Percentiles rank a stretch among this genome's conserved stretches.
Conservation (phyloP, 1,140 invertebrate genomes). For the Asbolus verrucosus region DNA sequence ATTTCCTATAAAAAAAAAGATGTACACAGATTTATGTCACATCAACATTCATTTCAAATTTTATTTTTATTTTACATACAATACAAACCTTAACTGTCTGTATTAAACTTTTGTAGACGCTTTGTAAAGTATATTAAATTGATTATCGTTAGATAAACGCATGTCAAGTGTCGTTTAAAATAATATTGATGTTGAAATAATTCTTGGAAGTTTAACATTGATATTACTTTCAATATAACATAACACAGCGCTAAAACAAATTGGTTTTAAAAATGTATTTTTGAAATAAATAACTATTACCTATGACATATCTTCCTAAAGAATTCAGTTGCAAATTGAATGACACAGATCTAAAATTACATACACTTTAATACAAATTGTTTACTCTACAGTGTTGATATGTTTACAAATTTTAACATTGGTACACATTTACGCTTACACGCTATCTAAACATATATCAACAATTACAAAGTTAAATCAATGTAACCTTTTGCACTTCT, state of each 20-base stretch:
- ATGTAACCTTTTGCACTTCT: neutral
- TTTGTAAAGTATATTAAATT: conserved; percentile 27
- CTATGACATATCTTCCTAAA: neutral
- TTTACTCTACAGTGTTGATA: conserved; percentile 16
- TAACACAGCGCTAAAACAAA: conserved; percentile 15
- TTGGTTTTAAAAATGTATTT: no score
- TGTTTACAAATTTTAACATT: conserved; percentile 34
- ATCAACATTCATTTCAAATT: no score
- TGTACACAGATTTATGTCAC: no score
- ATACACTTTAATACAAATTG: neutral
- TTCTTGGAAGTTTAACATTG: conserved; percentile 2
- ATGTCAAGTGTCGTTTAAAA: conserved; percentile 21
- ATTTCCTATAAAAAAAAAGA: no score
- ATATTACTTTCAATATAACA: conserved; percentile 27
- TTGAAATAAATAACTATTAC: conserved; percentile 35
- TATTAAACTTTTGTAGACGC: conserved; percentile 27
- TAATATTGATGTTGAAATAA: conserved; percentile 21
- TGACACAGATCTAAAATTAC: neutral
- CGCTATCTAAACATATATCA: conserved; percentile 6
- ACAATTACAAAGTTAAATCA: conserved; percentile 11
- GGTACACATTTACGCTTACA: conserved; percentile 15
- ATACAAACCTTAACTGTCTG: conserved; percentile 16
- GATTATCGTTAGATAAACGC: conserved; percentile 15
- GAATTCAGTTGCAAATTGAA: neutral
- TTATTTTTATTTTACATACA: conserved; percentile 2